These are phyloP conservation scores for Aporophyla nigra DNA, from an alignment of 2,888 invertebrate genomes.

Conservation along the genomic window DNA sequence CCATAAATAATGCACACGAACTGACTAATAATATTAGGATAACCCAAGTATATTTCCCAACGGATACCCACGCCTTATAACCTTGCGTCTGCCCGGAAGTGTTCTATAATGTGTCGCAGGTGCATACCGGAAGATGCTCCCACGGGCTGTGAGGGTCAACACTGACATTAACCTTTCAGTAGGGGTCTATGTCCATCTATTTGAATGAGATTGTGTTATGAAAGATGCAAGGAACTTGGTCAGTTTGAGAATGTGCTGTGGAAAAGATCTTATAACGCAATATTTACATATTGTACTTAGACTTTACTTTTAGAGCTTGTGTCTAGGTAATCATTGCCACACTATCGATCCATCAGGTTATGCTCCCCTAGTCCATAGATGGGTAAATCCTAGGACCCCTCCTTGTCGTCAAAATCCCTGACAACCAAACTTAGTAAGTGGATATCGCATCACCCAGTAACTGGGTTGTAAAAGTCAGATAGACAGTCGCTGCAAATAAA, in stretches of 20 bases:
- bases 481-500: too few species aligned
- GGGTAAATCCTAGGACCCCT: too few species aligned
- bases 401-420: too few species aligned
- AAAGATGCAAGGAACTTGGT: not conserved
- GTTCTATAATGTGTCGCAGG: constrained; percentile 43
- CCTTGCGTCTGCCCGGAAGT: constrained; percentile 44
- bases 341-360: too few species aligned
- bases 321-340: too few species aligned
- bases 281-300: too few species aligned
- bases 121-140: constrained; percentile 47
- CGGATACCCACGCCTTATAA: constrained; percentile 27
- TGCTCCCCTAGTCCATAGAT: too few species aligned
- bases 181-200: not conserved
- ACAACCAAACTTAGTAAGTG: too few species aligned
- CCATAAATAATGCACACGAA: not conserved
- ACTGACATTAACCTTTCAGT: constrained; percentile 26
- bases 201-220: not conserved
- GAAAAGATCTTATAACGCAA: not conserved
- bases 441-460: too few species aligned
- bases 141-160: constrained; percentile 26
- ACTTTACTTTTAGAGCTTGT: too few species aligned
- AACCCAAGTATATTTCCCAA: constrained; percentile 36
- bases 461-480: too few species aligned
- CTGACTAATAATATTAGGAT: constrained; percentile 10
- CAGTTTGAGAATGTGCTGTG: not conserved